A percentile compares a stretch with the other conserved stretches of the same genome.
These are phyloP conservation scores for Drosophila fungiperda DNA, from an alignment of 2,888 invertebrate genomes.

Conservation along the genomic window DNA sequence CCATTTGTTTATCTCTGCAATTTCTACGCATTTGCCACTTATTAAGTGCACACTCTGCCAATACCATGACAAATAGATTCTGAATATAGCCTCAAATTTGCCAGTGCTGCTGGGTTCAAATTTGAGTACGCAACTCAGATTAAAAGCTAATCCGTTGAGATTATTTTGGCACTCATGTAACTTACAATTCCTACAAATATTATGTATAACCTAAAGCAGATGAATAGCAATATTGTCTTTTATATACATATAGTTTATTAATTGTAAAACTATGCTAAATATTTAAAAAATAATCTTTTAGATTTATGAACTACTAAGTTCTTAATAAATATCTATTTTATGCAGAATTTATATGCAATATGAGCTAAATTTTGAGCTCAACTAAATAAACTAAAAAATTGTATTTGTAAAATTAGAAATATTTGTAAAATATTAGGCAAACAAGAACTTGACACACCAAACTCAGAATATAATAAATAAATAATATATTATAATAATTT, in stretches of 20 bases:
- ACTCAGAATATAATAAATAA: not conserved
- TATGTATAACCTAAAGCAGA: not conserved
- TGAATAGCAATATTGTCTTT: not conserved
- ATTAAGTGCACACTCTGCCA: constrained; percentile 12
- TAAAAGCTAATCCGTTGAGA: not conserved
- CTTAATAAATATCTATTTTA: not conserved
- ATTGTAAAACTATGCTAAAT: not conserved
- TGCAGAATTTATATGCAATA: not conserved
- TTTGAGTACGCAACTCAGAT: not conserved
- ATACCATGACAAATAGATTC: constrained; percentile 8
- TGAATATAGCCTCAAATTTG: not conserved
- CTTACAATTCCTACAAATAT: not conserved
- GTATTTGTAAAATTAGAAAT: not conserved
- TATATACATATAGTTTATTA: not conserved
- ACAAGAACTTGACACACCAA: not conserved
- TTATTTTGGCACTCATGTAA: not conserved
- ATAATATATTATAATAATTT: too few relatives aligned
- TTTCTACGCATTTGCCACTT: constrained; percentile 27
- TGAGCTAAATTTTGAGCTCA: not conserved
- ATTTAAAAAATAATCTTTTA: not conserved
- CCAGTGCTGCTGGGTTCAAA: not conserved
- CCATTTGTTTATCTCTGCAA: constrained; percentile 34
- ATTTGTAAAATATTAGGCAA: not conserved
- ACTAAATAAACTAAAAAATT: not conserved
- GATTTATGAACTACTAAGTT: not conserved